Evolutionary conservation across 2,888 invertebrate genomes (phyloP).

Genomic region (Euzetes globulus): DNA sequence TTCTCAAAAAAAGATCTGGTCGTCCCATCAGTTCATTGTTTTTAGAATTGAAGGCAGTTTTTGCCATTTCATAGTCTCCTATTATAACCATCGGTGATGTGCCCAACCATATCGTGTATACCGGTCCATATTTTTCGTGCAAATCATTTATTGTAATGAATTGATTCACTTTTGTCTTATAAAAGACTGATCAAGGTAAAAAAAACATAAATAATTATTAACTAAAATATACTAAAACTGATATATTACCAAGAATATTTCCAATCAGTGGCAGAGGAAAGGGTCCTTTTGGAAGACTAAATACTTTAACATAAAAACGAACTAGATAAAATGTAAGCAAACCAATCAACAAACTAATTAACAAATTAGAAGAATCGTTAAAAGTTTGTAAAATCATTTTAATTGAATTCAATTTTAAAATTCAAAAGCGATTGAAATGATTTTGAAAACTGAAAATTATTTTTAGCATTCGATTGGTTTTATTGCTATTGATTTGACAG

Average conservation of each 20-base stretch:
- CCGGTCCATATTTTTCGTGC: constrained; percentile 42
- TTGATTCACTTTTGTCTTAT: not conserved
- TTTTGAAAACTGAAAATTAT: too few relatives aligned
- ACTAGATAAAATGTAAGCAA: constrained; percentile 5
- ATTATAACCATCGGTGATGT: constrained; percentile 38
- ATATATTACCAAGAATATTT: not conserved
- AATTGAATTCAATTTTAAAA: too few relatives aligned
- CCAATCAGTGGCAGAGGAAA: not conserved
- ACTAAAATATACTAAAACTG: too few relatives aligned
- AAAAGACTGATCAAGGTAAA: not conserved
- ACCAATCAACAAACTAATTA: not conserved
- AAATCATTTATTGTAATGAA: constrained; percentile 37
- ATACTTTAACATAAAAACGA: not conserved
- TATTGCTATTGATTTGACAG: too few relatives aligned
- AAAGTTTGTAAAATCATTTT: too few relatives aligned
- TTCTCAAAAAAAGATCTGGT: not conserved
- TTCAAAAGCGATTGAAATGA: too few relatives aligned
- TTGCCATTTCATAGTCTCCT: constrained; percentile 40
- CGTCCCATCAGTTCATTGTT: constrained; percentile 7
- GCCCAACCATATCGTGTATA: constrained; percentile 42
- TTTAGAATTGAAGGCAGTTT: constrained; percentile 40
- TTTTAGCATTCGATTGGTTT: too few relatives aligned
- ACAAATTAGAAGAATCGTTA: too few relatives aligned
- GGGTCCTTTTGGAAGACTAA: not conserved
- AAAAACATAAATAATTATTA: too few relatives aligned